Evolutionary conservation across 2,113 vertebrate species (phyloP), one percentile per base, ranked within the genome.

Genomic region (Tympanuchus pallidicinctus): DNA sequence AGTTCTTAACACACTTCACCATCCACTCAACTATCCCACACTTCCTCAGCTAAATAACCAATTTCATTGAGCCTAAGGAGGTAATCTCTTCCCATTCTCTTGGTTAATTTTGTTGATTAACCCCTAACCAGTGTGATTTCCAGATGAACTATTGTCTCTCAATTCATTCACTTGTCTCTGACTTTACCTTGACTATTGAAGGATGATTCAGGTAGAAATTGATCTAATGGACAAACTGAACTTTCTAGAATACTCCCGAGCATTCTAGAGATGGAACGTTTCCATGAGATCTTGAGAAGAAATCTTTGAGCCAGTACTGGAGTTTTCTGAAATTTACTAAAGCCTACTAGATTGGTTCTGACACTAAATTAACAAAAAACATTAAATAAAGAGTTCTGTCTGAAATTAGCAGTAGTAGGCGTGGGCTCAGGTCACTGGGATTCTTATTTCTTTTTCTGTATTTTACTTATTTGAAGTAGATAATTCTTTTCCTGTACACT

Each of bases 401-500:
- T 71, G 40, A 47, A 14, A 32, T 61, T 52, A n/a, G 14, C 40
- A 78, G 25, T 66, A 36, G 3, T 73, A 13, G 1, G 2, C 74
- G 1, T 34, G 8, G 40, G 3, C 8, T 91, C 21, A 54, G 36
- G n/a, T 8, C 43, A 13, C 6, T 63, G 57, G 27, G 8, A 38
- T 86, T 6, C 4, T 2, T 60, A 24, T 70, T 72, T 79, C 18
- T 14, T 75, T 79, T 78, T 40, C 30, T 63, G 3, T 0, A 0
- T 21, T 7, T 74, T 70, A 43, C 4, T 2, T 57, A 54, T 52
- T 42, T 73, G 8, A 64, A 81, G 15, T 3, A 6, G 47, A 30
- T 36, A 8, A 6, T 54, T 2, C 9, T 86, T 71, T 72, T 80
- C 10, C 18, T 48, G 12, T 48, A 61, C 9, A 34, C 7, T 82